A percentile compares a stretch with the other conserved stretches of the same genome.
phyloP scores from a whole-genome alignment of 30 jellyfish, hydroid and myxozoan genomes.

The Aurelia aurita region DNA sequence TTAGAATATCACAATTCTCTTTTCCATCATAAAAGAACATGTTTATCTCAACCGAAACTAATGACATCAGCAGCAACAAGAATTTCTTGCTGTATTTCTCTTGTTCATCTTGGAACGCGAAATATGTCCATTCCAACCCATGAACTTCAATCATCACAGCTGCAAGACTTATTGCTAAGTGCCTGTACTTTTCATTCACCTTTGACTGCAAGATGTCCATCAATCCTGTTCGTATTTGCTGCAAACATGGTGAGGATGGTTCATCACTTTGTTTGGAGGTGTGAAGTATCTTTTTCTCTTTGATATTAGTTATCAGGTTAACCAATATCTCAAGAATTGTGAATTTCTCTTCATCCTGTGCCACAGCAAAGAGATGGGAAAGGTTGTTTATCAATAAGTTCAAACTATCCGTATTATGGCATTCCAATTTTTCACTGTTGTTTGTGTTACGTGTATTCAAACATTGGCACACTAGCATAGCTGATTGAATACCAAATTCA shows the following conservation, averaged over 20 bases:
- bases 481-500: too few relatives aligned
- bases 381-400: not conserved
- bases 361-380: slow-evolving; percentile 1
- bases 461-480: too few relatives aligned
- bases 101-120: not conserved
- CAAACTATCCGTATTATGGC: not conserved
- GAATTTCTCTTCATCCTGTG: slow-evolving; percentile 8
- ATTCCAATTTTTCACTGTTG: not conserved
- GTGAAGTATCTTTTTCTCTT: not conserved
- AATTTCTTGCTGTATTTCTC: slow-evolving; percentile 9
- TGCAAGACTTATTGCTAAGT: slow-evolving; percentile 14
- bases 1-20: not conserved
- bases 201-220: slow-evolving; percentile 44
- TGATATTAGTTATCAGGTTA: not conserved
- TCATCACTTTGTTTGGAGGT: not conserved
- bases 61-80: slow-evolving; percentile 10
- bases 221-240: slow-evolving; percentile 32
- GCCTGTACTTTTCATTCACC: slow-evolving; percentile 30
- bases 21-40: slow-evolving; percentile 14
- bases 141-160: slow-evolving; percentile 17
- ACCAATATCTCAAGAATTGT: not conserved
- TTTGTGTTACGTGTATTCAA: too few relatives aligned
- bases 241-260: not conserved
- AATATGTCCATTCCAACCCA: slow-evolving; percentile 39
- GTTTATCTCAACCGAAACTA: slow-evolving; percentile 33